Evolutionary conservation across 2,113 vertebrate species (phyloP), one percentile per base, ranked within the genome.

Genomic region (Nematolebias whitei): DNA sequence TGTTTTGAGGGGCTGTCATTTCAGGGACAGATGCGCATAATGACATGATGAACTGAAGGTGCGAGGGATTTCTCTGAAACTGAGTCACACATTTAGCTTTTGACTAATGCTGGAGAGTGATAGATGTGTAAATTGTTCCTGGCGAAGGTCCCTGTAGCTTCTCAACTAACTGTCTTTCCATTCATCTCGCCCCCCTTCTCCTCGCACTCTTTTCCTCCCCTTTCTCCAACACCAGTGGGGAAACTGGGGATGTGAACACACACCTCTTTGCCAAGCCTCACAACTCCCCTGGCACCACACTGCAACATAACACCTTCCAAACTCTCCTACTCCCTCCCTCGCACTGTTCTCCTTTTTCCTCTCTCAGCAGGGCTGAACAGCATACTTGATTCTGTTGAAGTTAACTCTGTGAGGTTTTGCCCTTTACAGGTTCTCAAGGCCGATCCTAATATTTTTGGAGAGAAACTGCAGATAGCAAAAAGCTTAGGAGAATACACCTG

Each of bases 221-320:
- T 69, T 64, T 66, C 74, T 76, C 71, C 67, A 48, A 68, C 77
- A 71, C 61, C 74, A 78, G 79, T 68, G 59, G 71, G 75, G 72
- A 81, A 84, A 80, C 69, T 58, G 58, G 74, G 83, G 79, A 88
- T 80, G 76, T 85, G 75, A 80, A 71, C 75, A 75, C 80, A 75
- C 71, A 84, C 83, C 68, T 86, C 75, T 76, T 66, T 85, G 83
- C 90, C 88, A 89, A 87, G 80, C 82, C 82, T 88, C 73, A 76
- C 86, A 84, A 84, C 75, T 89, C 86, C 86, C 82, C 68, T 88
- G 90, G 86, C 90, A 89, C 86, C 75, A 66, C 49, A 72, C 83
- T 88, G 83, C 83, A 84, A 89, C 74, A 85, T 89, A 77, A 90
- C 90, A 90, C 88, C 85, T 87, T 82, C 83, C 83, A 76, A 71